Evolutionary conservation across 2,888 invertebrate genomes (phyloP), one percentile per base, ranked within the genome.

Genomic region (Willowsia nigromaculata): DNA sequence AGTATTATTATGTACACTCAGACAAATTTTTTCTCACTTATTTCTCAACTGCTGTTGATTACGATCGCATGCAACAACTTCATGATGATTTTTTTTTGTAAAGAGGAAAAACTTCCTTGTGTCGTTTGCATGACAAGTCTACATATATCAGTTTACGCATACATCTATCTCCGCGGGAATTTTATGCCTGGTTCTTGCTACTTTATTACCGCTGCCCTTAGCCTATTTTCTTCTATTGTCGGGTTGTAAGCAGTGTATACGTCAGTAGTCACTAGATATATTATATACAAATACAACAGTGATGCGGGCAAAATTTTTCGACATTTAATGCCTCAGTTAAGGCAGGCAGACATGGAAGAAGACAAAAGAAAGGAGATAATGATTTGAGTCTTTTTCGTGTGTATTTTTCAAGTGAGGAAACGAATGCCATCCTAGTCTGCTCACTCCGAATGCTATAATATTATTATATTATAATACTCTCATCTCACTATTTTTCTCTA

Each of bases 391-490:
- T n/a, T 53, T 50, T 13, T 53, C 27, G 43, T 27, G 27, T 47
- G 27, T 47, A 11, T 43, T 37, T n/a, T 40, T 11, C 18, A 71
- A 9, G n/a, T 0, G 68, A 5, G 22, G 3, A 40, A 18, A n/a
- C n/a, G 27, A 25, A 27, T n/a, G 50, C 9, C 9, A 13, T 47
- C 13, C 7, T 27, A 30, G 15, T 62, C 13, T 50, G 33, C 62
- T 37, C 9, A 3, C 78, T 25, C 53, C 33, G 2, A 22, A 18
- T n/a, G 30, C 80, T 47, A 37, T 37, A 50, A 78, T 62, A 43
- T 81, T 81, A 62, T 62, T 81, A 81, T 50, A 81, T 81, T 81
- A 81, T 82, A 82, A 82, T 82, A 82, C 37, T 65, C 37, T 15
- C 33, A 47, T 62, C 43, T 62, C 22, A 0, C 18, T 40, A 6